These are phyloP conservation scores for Florisuga fusca DNA, from an alignment of 2,797 vertebrate genomes.

Conservation along the genomic window DNA sequence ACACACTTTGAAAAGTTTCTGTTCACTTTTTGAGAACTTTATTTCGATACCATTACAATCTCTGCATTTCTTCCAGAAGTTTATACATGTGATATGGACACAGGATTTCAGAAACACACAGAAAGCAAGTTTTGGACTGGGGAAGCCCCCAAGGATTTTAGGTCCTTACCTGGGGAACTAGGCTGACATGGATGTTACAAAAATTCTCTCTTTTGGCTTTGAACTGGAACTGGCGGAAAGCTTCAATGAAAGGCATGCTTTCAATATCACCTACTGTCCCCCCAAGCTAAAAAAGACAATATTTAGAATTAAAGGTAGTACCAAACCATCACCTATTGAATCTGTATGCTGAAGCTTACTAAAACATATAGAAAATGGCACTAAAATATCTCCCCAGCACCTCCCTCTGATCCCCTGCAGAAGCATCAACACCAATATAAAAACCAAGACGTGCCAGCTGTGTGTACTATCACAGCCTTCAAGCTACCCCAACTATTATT, in stretches of 20 bases:
- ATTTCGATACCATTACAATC: background rate
- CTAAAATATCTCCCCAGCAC: background rate
- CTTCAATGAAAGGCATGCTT: constrained; percentile 97
- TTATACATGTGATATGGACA: background rate
- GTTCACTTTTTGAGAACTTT: background rate
- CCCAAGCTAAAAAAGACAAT: constrained; percentile 83
- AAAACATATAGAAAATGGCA: background rate
- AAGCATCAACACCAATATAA: background rate
- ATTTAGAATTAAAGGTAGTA: background rate
- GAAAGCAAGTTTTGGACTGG: background rate
- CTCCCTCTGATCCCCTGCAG: background rate
- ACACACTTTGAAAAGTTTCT: background rate
- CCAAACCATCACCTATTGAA: background rate
- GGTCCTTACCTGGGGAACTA: constrained; percentile 91
- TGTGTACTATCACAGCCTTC: background rate
- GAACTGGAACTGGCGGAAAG: constrained; percentile 98
- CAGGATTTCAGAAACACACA: background rate
- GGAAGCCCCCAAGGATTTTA: background rate
- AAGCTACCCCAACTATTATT: background rate
- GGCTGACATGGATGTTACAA: constrained; percentile 95
- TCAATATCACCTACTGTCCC: constrained; percentile 96
- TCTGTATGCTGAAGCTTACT: accelerated
- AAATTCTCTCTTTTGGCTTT: constrained; percentile 96
- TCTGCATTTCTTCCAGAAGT: background rate
- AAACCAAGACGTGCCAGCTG: background rate